phyloP scores from a whole-genome alignment of 2,797 vertebrate species.

The Sphaeramia orbicularis region DNA sequence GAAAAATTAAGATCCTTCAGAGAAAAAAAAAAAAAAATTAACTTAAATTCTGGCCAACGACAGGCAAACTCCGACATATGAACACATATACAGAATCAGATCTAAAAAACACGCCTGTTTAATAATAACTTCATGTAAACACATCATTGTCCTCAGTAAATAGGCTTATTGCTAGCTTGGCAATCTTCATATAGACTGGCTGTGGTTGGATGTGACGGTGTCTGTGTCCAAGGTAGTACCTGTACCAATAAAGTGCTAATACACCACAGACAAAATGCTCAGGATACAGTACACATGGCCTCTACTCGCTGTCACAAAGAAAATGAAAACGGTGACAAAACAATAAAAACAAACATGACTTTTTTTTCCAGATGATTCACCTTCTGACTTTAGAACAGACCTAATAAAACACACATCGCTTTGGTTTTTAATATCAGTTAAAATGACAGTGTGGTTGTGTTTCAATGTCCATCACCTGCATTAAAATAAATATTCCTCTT shows the following conservation, averaged over 20 bases:
- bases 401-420: constrained; percentile 31
- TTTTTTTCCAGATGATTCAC: constrained; percentile 23
- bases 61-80: constrained; percentile 61
- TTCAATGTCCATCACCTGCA: constrained; percentile 44
- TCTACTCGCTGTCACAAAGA: constrained; percentile 41
- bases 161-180: constrained; percentile 58
- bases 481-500: constrained; percentile 74
- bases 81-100: constrained; percentile 77
- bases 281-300: constrained; percentile 64
- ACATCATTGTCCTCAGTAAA: constrained; percentile 58
- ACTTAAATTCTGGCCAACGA: constrained; percentile 60
- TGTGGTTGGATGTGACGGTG: constrained; percentile 54
- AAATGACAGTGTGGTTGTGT: constrained; percentile 63
- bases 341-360: constrained; percentile 34
- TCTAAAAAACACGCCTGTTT: constrained; percentile 57
- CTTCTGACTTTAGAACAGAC: constrained; percentile 11
- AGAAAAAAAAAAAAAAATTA: constrained; percentile 51
- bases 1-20: constrained; percentile 47
- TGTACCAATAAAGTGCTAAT: constrained; percentile 92
- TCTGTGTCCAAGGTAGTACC: constrained; percentile 78
- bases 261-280: constrained; percentile 75
- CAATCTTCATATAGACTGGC: constrained; percentile 58
- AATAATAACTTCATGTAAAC: constrained; percentile 74
- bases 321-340: constrained; percentile 50
- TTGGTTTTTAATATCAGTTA: constrained; percentile 55